Conservation (phyloP, 1,140 invertebrate genomes). For the Brachionus manjavacas region DNA sequence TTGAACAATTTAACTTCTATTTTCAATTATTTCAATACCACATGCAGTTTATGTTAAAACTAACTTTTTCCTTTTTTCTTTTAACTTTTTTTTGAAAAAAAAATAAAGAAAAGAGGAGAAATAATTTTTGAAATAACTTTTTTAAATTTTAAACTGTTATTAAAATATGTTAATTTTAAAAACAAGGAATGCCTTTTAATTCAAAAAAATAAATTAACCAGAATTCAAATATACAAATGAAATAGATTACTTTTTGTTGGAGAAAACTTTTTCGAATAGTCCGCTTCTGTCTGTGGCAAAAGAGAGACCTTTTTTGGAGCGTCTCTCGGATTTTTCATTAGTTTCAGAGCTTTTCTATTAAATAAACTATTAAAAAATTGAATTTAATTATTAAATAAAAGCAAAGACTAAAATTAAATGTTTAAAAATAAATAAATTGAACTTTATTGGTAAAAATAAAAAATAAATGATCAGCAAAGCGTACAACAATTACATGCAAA, state of each 20-base stretch:
- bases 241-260: constrained; percentile 13
- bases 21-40: no score
- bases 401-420: background rate
- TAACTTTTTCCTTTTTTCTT: no score
- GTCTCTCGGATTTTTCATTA: constrained; percentile 18
- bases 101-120: no score
- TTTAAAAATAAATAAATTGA: background rate
- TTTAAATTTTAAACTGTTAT: no score
- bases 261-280: constrained; percentile 29
- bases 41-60: no score
- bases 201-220: no score
- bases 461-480: background rate
- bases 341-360: background rate
- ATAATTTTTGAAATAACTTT: no score
- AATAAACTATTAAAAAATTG: background rate
- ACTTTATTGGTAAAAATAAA: background rate
- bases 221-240: background rate
- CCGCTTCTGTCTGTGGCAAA: background rate
- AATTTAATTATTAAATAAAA: background rate
- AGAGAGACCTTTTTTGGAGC: background rate
- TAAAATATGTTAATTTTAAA: no score
- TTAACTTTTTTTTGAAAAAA: no score
- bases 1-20: no score
- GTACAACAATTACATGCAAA: background rate
- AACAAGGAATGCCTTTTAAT: no score